Percentiles rank a stretch among this genome's conserved stretches.
Evolutionary conservation across 1,140 invertebrate genomes (phyloP).

Genomic region (Leptonema lineaticorne): DNA sequence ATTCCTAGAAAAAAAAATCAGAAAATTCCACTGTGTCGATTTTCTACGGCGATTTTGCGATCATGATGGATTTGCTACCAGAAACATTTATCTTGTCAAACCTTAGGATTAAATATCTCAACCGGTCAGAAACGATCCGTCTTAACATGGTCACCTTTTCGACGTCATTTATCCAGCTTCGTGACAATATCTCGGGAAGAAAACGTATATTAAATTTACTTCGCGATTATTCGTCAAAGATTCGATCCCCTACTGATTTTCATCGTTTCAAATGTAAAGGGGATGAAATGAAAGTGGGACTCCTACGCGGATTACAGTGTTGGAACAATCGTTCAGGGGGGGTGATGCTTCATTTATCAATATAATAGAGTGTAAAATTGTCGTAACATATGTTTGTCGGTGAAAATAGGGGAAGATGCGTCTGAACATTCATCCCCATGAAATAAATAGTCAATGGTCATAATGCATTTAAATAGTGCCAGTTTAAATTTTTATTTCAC

Average conservation of each 20-base stretch:
- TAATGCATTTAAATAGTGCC: not conserved
- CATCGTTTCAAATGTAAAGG: not conserved
- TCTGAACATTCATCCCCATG: constrained; percentile 3
- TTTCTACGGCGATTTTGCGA: constrained; percentile 1
- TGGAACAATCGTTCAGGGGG: constrained; percentile 28
- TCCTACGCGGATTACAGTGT: constrained; percentile 8
- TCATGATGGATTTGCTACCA: constrained; percentile 6
- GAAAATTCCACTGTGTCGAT: constrained; percentile 5
- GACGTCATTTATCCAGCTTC: not conserved
- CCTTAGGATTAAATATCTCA: constrained; percentile 23
- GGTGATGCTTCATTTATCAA: constrained; percentile 42
- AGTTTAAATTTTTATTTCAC: too few species aligned
- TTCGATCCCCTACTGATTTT: not conserved
- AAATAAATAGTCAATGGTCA: constrained; percentile 8
- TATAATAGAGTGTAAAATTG: constrained; percentile 43
- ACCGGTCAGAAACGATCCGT: constrained; percentile 24
- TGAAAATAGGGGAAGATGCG: not conserved
- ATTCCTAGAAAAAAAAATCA: too few species aligned
- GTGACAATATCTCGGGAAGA: too few species aligned
- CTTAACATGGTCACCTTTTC: not conserved
- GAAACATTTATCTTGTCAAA: constrained; percentile 29
- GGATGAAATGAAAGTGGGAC: constrained; percentile 17
- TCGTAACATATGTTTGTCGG: constrained; percentile 42
- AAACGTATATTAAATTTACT: too few species aligned
- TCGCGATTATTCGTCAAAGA: not conserved